A percentile compares a stretch with the other conserved stretches of the same genome.
Evolutionary conservation across 2,113 vertebrate species (phyloP).

Genomic region (Zeus faber): DNA sequence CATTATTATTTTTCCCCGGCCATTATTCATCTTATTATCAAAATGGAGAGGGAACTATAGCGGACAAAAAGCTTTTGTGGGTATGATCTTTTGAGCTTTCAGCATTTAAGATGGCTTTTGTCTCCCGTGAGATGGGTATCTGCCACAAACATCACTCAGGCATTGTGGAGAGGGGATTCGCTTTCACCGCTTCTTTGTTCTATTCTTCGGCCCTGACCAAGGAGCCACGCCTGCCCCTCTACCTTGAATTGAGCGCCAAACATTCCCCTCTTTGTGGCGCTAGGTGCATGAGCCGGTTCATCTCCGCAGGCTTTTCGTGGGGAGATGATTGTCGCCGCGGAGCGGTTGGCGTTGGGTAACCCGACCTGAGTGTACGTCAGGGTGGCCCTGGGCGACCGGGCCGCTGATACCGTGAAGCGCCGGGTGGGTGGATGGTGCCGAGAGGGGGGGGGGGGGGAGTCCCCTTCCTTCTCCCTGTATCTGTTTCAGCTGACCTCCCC

Average conservation of each 20-base stretch:
- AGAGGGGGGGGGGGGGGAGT: no score
- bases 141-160: constrained; percentile 86
- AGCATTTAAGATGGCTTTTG: constrained; percentile 82
- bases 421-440: constrained; percentile 49
- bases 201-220: constrained; percentile 87
- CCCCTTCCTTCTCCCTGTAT: constrained; percentile 39
- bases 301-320: constrained; percentile 87
- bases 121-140: constrained; percentile 83
- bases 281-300: constrained; percentile 89
- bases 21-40: constrained; percentile 69
- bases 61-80: constrained; percentile 76
- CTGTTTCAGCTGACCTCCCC: constrained; percentile 44
- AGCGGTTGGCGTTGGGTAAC: constrained; percentile 84
- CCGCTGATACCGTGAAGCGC: constrained; percentile 68
- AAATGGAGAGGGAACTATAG: constrained; percentile 64
- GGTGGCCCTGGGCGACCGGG: constrained; percentile 78
- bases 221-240: constrained; percentile 93
- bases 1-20: constrained; percentile 63
- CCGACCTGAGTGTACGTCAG: constrained; percentile 74
- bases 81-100: constrained; percentile 83
- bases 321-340: constrained; percentile 87
- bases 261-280: constrained; percentile 90
- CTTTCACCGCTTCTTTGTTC: constrained; percentile 91
- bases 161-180: constrained; percentile 88
- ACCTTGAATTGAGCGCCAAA: constrained; percentile 77